Conservation (phyloP, 2,113 vertebrate species). For the Nanger granti region DNA sequence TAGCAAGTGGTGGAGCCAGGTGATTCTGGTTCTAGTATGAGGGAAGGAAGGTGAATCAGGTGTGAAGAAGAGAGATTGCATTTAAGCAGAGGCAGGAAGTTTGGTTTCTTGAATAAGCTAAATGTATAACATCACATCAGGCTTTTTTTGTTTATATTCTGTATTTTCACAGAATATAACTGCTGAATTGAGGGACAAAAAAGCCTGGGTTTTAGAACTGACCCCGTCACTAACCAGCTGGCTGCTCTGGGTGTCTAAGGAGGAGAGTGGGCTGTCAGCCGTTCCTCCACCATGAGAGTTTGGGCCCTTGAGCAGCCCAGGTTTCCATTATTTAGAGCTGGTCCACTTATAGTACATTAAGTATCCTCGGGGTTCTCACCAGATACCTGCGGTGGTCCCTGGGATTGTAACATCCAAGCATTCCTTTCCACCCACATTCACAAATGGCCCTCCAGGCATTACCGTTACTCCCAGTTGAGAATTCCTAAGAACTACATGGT, state of each 20-base stretch:
- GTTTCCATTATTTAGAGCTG: not conserved
- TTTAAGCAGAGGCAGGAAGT: not conserved
- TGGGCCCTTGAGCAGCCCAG: not conserved
- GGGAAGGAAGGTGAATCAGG: not conserved
- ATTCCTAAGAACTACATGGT: not conserved
- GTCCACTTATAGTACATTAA: not conserved
- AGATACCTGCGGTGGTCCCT: not conserved
- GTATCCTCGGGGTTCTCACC: not conserved
- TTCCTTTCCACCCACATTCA: not conserved
- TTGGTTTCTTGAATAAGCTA: constrained; percentile 21
- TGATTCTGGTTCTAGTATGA: not conserved
- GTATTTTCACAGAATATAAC: not conserved
- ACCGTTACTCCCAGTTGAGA: not conserved
- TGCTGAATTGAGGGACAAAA: not conserved
- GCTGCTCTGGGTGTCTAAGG: not conserved
- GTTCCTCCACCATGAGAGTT: not conserved
- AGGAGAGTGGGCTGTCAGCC: not conserved
- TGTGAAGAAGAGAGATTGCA: not conserved
- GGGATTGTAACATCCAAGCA: not conserved
- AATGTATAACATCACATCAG: not conserved
- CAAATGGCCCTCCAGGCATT: not conserved
- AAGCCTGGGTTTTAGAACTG: not conserved
- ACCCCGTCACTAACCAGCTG: not conserved
- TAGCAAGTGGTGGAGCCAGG: not conserved
- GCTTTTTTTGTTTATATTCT: not conserved